phyloP scores from a whole-genome alignment of 2,888 invertebrate genomes.

The Yponomeuta malinellus region DNA sequence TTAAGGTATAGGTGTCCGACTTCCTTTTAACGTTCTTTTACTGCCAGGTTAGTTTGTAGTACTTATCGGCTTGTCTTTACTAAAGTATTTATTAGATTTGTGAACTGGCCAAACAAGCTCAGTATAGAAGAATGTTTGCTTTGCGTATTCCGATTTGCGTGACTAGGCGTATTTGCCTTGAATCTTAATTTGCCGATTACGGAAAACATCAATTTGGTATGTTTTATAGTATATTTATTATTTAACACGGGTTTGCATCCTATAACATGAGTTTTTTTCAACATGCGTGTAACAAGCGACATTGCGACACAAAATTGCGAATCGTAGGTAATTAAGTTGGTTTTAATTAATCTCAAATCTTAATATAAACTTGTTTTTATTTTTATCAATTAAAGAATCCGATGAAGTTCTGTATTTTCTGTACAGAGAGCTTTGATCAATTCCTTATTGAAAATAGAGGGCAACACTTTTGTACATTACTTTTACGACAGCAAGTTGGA shows the following conservation, averaged over 20 bases:
- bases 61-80: not conserved
- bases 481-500: too few species aligned
- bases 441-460: too few species aligned
- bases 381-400: too few species aligned
- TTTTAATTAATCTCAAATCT: too few species aligned
- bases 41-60: not conserved
- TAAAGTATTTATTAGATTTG: not conserved
- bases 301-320: not conserved
- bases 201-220: not conserved
- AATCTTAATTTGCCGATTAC: not conserved
- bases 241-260: not conserved
- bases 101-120: not conserved
- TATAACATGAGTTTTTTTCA: not conserved
- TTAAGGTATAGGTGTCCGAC: conserved; percentile 52
- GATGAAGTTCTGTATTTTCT: too few species aligned
- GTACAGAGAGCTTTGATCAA: too few species aligned
- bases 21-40: too few species aligned
- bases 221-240: not conserved
- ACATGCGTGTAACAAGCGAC: not conserved
- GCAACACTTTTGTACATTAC: too few species aligned
- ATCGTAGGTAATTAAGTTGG: too few species aligned
- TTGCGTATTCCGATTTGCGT: not conserved
- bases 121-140: not conserved
- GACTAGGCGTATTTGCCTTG: not conserved
- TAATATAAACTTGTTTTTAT: too few species aligned